Conservation (phyloP, 37 sponge, comb jelly and placozoan genomes). For the Chondrilla cf. caribensis region DNA sequence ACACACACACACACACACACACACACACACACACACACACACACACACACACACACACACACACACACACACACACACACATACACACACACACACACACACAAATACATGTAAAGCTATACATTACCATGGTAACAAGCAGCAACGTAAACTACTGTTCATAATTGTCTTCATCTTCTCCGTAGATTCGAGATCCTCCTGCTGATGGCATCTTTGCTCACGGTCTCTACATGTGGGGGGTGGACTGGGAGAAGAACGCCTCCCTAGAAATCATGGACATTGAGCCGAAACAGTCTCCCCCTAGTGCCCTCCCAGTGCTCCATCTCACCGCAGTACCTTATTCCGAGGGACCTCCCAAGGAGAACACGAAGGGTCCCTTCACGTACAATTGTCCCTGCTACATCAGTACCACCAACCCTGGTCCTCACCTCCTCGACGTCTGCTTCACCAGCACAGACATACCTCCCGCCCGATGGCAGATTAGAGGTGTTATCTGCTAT, state of each 20-base stretch:
- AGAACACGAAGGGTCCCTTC: conserved; percentile 46
- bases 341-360: neutral
- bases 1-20: no score
- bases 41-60: no score
- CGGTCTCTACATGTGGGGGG: conserved; percentile 80
- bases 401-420: neutral
- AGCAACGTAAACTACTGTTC: no score
- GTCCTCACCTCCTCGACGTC: conserved; percentile 37
- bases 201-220: conserved; percentile 73
- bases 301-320: conserved; percentile 59
- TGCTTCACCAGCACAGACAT: conserved; percentile 51
- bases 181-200: conserved; percentile 86
- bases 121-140: no score
- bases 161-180: no score
- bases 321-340: conserved; percentile 47
- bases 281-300: conserved; percentile 49
- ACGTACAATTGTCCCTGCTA: conserved; percentile 54
- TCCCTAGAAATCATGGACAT: conserved; percentile 57
- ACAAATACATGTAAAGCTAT: no score
- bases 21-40: no score
- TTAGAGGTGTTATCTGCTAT: conserved; percentile 54
- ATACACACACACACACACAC: no score
- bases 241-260: conserved; percentile 61
- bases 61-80: no score
- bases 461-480: conserved; percentile 46